Conservation (phyloP, 2,888 invertebrate species). For the Oscheius sp. region DNA sequence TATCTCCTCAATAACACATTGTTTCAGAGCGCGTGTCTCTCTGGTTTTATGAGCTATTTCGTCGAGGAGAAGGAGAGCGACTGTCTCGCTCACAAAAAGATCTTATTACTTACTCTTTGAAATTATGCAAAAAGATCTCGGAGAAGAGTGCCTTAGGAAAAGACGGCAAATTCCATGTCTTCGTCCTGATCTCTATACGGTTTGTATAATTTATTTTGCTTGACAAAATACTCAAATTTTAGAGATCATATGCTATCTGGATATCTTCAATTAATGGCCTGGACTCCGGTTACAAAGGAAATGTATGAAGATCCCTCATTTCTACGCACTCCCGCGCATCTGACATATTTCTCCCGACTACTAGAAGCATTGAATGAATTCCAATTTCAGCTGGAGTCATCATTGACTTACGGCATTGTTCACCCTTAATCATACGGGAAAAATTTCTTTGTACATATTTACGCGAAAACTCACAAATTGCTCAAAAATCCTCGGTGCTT, state of each 20-base stretch:
- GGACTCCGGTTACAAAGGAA: conserved; percentile 85
- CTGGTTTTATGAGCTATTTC: conserved; percentile 66
- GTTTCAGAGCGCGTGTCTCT: conserved; percentile 57
- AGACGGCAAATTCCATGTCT: conserved; percentile 96
- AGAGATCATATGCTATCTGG: conserved; percentile 79
- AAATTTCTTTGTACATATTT: not conserved
- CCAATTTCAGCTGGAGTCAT: conserved; percentile 65
- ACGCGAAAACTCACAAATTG: conserved; percentile 18
- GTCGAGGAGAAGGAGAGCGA: conserved; percentile 62
- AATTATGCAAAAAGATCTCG: conserved; percentile 77
- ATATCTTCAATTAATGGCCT: conserved; percentile 88
- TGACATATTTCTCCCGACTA: conserved; percentile 62
- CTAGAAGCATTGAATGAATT: conserved; percentile 68
- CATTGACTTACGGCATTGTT: conserved; percentile 66
- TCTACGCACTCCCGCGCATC: conserved; percentile 75
- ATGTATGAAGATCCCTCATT: conserved; percentile 98
- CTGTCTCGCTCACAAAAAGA: conserved; percentile 72
- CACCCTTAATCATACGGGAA: conserved; percentile 22
- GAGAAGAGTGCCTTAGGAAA: conserved; percentile 89
- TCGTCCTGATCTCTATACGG: conserved; percentile 92
- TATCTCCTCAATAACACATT: too few species aligned
- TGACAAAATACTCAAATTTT: conserved; percentile 8
- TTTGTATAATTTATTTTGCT: conserved; percentile 71
- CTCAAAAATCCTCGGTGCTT: conserved; percentile 16
- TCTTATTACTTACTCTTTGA: conserved; percentile 87